A percentile compares a stretch with the other conserved stretches of the same genome.
Evolutionary conservation across 2,888 invertebrate species (phyloP).

Genomic region (Abscondita cerata): DNA sequence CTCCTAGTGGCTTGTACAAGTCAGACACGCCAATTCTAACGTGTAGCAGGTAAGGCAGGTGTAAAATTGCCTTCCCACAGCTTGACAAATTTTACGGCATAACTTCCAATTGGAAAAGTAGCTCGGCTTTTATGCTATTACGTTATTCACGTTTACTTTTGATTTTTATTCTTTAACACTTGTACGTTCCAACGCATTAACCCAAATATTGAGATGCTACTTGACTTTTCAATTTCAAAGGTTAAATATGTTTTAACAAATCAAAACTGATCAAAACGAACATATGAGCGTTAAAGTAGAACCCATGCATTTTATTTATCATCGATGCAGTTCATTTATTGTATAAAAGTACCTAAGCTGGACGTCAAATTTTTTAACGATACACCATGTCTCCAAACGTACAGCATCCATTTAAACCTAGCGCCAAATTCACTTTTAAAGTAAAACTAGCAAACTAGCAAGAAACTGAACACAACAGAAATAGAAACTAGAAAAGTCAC

Average conservation of each 20-base stretch:
- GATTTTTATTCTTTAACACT: constrained; percentile 19
- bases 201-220: constrained; percentile 28
- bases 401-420: too few relatives aligned
- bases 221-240: constrained; percentile 27
- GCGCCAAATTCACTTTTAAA: too few relatives aligned
- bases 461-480: too few relatives aligned
- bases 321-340: too few relatives aligned
- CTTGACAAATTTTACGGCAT: constrained; percentile 13
- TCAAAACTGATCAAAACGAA: constrained; percentile 17
- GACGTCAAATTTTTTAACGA: too few relatives aligned
- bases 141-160: constrained; percentile 22
- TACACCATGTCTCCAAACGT: too few relatives aligned
- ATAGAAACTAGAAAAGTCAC: too few relatives aligned
- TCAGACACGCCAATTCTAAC: constrained; percentile 20
- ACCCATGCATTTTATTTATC: constrained; percentile 1
- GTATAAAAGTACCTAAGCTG: too few relatives aligned
- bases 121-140: constrained; percentile 7
- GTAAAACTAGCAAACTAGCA: too few relatives aligned
- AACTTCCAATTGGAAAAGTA: constrained; percentile 12
- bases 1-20: constrained; percentile 31
- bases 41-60: constrained; percentile 26
- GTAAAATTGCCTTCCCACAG: constrained; percentile 23
- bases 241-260: constrained; percentile 19
- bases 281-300: constrained; percentile 2
- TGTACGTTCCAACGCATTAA: constrained; percentile 25